Conservation (phyloP, 2,113 vertebrate species). For the Gadus chalcogrammus region DNA sequence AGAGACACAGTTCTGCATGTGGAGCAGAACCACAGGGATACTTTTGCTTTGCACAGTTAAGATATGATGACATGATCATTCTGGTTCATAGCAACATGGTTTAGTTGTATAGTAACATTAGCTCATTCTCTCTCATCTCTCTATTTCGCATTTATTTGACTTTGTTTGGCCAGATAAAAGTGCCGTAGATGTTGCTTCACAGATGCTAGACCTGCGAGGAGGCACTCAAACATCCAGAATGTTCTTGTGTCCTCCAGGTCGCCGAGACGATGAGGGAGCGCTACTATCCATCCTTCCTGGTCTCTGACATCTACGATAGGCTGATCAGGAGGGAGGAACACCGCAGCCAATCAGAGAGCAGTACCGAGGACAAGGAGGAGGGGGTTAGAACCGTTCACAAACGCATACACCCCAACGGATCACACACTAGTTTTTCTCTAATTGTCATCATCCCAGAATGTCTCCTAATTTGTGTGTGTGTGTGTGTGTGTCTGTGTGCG, state of each 20-base stretch:
- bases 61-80: too few species aligned
- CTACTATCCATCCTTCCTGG: conserved; percentile 95
- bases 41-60: too few species aligned
- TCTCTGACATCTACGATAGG: conserved; percentile 90
- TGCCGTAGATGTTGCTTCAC: too few species aligned
- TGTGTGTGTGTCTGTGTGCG: background rate
- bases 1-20: too few species aligned
- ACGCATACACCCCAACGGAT: background rate
- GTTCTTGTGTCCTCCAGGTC: conserved; percentile 41
- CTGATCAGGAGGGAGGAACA: conserved; percentile 84
- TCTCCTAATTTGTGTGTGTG: background rate
- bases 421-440: too few species aligned
- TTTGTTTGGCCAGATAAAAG: too few species aligned
- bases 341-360: conserved; percentile 70
- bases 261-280: conserved; percentile 88
- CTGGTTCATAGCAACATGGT: too few species aligned
- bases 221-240: background rate
- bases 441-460: background rate
- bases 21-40: too few species aligned
- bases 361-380: conserved; percentile 84
- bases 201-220: too few species aligned
- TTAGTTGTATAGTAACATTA: too few species aligned
- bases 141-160: too few species aligned
- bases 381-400: conserved; percentile 66
- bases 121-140: too few species aligned